A percentile compares a stretch with the other conserved stretches of the same genome.
phyloP scores from a whole-genome alignment of 2,113 vertebrate species.

The Forbesichthys papilliferus region DNA sequence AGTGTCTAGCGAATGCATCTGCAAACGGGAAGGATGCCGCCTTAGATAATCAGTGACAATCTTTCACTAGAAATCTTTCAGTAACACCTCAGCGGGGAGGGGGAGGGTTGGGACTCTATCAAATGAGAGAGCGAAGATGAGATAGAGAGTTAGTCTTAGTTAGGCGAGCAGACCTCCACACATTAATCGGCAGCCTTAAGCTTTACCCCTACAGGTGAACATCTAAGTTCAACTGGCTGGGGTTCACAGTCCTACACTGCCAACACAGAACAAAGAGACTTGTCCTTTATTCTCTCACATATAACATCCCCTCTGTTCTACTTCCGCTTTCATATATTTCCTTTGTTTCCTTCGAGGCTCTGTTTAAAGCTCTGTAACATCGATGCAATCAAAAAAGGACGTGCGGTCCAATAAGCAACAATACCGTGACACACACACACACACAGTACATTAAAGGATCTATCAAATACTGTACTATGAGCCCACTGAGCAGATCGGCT shows the following conservation, averaged over 20 bases:
- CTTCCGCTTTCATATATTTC: neutral
- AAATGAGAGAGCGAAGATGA: neutral
- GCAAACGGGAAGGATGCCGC: neutral
- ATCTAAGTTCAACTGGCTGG: neutral
- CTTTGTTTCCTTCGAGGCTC: neutral
- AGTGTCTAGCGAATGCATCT: no score
- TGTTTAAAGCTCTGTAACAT: neutral
- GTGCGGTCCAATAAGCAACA: neutral
- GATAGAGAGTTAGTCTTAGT: neutral
- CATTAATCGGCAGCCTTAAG: constrained; percentile 8
- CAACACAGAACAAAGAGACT: neutral
- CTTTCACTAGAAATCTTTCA: neutral
- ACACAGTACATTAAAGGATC: neutral
- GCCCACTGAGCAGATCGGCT: neutral
- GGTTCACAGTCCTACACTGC: neutral
- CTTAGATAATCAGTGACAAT: neutral
- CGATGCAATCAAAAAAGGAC: neutral
- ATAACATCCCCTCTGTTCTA: neutral
- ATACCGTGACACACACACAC: neutral
- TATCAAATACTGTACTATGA: neutral
- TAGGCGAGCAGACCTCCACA: neutral
- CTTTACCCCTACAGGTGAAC: neutral
- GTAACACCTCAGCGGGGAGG: neutral
- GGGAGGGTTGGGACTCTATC: neutral
- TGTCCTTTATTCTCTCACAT: constrained; percentile 2